Conservation (phyloP, 2,888 invertebrate genomes). For the Tubiluchus corallicola region DNA sequence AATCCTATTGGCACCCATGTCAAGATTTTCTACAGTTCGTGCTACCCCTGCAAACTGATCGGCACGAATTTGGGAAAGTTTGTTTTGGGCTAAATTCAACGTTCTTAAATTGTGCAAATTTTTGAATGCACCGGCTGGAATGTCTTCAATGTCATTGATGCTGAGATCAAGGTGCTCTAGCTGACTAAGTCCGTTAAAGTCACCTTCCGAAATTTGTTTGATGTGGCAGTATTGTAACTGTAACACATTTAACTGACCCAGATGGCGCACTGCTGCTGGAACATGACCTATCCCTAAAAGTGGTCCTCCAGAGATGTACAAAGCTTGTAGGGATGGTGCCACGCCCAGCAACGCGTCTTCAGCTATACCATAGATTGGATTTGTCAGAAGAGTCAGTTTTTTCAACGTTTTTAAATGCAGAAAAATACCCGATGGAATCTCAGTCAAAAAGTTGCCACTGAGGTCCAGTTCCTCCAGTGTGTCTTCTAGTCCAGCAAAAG, state of each 20-base stretch:
- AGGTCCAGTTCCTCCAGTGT: background rate
- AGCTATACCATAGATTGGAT: background rate
- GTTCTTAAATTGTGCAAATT: background rate
- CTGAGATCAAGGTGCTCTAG: background rate
- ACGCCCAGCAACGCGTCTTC: background rate
- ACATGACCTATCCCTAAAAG: background rate
- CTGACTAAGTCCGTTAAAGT: background rate
- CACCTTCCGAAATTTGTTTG: background rate
- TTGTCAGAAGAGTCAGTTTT: background rate
- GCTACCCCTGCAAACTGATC: background rate
- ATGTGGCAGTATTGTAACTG: background rate
- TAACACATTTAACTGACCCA: background rate
- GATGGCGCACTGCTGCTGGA: background rate
- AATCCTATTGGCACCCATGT: background rate
- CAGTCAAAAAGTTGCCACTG: background rate
- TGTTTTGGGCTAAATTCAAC: background rate
- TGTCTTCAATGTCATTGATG: background rate
- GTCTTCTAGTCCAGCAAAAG: background rate
- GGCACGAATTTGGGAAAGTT: background rate
- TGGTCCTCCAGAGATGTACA: background rate
- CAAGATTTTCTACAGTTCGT: background rate
- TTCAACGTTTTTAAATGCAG: background rate
- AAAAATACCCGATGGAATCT: background rate
- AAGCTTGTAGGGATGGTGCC: background rate
- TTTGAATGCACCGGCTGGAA: background rate